phyloP scores from a whole-genome alignment of 1,140 invertebrate genomes.

The Bombus soroeensis region DNA sequence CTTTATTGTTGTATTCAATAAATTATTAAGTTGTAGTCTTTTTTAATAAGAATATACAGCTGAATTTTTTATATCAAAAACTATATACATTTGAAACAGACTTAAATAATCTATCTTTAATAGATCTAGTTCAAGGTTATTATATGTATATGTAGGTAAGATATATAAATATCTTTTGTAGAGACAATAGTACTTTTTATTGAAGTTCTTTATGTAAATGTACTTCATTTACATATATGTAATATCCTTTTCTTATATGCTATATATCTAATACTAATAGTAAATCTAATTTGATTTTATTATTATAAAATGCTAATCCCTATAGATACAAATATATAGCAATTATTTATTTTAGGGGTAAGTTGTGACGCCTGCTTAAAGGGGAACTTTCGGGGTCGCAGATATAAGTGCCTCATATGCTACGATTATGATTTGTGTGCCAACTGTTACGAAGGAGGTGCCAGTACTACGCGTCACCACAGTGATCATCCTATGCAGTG shows the following conservation, averaged over 20 bases:
- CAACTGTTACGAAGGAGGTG: conserved; percentile 96
- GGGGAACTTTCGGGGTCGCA: conserved; percentile 97
- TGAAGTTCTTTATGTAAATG: not conserved
- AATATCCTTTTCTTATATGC: not conserved
- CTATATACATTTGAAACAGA: conserved; percentile 20
- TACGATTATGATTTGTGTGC: conserved; percentile 99
- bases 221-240: not conserved
- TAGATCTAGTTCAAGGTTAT: conserved; percentile 43
- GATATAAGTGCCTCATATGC: conserved; percentile 99
- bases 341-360: conserved; percentile 88
- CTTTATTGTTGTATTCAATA: not conserved
- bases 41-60: not conserved
- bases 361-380: conserved; percentile 99
- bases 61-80: not conserved
- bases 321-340: not conserved
- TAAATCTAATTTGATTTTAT: not conserved
- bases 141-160: conserved; percentile 2
- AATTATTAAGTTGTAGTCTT: not conserved
- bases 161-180: conserved; percentile 32
- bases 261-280: not conserved
- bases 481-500: conserved; percentile 99
- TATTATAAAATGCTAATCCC: not conserved
- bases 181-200: not conserved
- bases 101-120: conserved; percentile 40
- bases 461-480: conserved; percentile 95